These are phyloP conservation scores for Noctua janthe DNA, from an alignment of 2,888 invertebrate genomes.

Conservation along the genomic window DNA sequence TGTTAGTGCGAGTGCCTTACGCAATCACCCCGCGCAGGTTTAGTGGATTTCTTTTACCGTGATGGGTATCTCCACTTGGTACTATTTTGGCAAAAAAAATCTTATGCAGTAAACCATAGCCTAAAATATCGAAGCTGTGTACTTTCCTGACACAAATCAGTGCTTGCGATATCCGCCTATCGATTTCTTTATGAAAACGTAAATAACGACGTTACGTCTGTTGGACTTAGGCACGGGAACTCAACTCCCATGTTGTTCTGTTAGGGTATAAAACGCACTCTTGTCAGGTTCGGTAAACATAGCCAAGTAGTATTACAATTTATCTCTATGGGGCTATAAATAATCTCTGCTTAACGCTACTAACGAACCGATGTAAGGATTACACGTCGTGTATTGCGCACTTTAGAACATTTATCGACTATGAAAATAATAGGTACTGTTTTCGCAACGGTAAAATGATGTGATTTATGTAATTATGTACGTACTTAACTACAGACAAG, in stretches of 20 bases:
- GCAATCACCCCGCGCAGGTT: neutral
- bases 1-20: neutral
- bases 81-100: neutral
- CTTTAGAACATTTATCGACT: neutral
- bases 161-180: slow-evolving; percentile 7
- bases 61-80: neutral
- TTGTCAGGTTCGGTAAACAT: neutral
- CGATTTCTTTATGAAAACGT: slow-evolving; percentile 19
- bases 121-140: slow-evolving; percentile 5
- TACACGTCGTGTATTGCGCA: neutral
- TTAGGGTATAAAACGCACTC: neutral
- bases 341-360: neutral
- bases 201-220: neutral
- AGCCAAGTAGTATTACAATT: neutral
- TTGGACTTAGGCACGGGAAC: neutral
- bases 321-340: neutral
- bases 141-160: slow-evolving; percentile 25
- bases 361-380: neutral
- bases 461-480: neutral
- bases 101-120: neutral
- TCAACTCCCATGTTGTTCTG: neutral
- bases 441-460: neutral
- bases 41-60: neutral
- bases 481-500: neutral
- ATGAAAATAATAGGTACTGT: neutral